phyloP scores from a whole-genome alignment of 2,888 invertebrate genomes.

The Agapetus fuscipes region DNA sequence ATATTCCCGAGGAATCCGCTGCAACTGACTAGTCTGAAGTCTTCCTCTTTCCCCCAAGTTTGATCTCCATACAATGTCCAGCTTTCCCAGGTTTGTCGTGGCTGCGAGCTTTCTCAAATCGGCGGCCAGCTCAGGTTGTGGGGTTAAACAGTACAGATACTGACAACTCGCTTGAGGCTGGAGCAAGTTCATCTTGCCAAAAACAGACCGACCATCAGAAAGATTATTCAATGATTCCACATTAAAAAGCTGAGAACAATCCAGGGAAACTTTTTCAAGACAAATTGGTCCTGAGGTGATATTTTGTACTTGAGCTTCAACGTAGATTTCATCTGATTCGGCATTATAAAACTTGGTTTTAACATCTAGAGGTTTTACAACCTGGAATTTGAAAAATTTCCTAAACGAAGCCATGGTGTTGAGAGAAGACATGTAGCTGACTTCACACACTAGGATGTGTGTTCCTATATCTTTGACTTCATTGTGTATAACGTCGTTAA shows the following conservation, averaged over 20 bases:
- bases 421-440: slow-evolving; percentile 73
- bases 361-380: slow-evolving; percentile 94
- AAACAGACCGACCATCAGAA: slow-evolving; percentile 58
- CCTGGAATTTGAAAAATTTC: slow-evolving; percentile 98
- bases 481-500: slow-evolving; percentile 94
- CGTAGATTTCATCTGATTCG: slow-evolving; percentile 66
- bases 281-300: slow-evolving; percentile 88
- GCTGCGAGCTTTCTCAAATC: slow-evolving; percentile 72
- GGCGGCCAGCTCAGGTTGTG: slow-evolving; percentile 62
- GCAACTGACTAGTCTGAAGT: slow-evolving; percentile 89
- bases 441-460: slow-evolving; percentile 95
- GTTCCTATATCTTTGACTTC: slow-evolving; percentile 99
- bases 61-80: slow-evolving; percentile 97
- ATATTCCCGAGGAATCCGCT: slow-evolving; percentile 87
- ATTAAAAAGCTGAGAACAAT: slow-evolving; percentile 84
- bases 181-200: slow-evolving; percentile 69
- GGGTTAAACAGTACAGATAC: slow-evolving; percentile 86
- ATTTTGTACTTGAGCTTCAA: slow-evolving; percentile 77
- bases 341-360: slow-evolving; percentile 98
- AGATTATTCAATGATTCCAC: slow-evolving; percentile 66
- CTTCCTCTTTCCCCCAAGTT: slow-evolving; percentile 95
- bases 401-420: slow-evolving; percentile 76
- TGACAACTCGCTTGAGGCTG: slow-evolving; percentile 89
- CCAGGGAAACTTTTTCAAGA: slow-evolving; percentile 87
- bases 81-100: slow-evolving; percentile 86